phyloP scores from a whole-genome alignment of 2,113 vertebrate genomes.

The Willisornis vidua region DNA sequence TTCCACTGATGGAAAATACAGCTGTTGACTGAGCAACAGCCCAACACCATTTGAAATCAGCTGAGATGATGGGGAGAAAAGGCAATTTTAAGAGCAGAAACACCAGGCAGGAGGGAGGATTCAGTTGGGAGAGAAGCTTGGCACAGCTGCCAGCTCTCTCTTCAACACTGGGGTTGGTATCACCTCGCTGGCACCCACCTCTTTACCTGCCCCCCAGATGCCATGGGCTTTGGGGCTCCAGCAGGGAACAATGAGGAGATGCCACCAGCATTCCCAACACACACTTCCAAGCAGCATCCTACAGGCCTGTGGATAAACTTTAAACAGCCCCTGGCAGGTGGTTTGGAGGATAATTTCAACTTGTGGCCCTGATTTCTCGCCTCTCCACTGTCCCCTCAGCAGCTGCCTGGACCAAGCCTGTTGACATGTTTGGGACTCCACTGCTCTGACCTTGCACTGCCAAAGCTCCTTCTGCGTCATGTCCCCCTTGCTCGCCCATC shows the following conservation, averaged over 20 bases:
- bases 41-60: background rate
- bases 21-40: background rate
- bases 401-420: background rate
- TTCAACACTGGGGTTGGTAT: background rate
- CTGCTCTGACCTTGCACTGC: background rate
- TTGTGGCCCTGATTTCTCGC: background rate
- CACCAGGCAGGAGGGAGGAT: background rate
- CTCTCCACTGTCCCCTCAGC: background rate
- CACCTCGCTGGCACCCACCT: background rate
- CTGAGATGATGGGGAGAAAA: background rate
- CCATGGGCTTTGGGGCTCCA: background rate
- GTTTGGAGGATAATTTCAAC: background rate
- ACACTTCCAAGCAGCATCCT: background rate
- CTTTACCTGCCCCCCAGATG: accelerated
- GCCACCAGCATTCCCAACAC: background rate
- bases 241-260: background rate
- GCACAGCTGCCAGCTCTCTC: background rate
- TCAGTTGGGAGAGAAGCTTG: background rate
- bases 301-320: background rate
- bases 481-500: background rate
- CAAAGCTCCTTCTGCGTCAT: background rate
- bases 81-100: background rate
- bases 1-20: background rate
- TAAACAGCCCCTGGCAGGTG: background rate
- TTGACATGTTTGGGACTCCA: background rate